Conservation (phyloP, 2,888 invertebrate species). For the Brachypalpus laphriformis region DNA sequence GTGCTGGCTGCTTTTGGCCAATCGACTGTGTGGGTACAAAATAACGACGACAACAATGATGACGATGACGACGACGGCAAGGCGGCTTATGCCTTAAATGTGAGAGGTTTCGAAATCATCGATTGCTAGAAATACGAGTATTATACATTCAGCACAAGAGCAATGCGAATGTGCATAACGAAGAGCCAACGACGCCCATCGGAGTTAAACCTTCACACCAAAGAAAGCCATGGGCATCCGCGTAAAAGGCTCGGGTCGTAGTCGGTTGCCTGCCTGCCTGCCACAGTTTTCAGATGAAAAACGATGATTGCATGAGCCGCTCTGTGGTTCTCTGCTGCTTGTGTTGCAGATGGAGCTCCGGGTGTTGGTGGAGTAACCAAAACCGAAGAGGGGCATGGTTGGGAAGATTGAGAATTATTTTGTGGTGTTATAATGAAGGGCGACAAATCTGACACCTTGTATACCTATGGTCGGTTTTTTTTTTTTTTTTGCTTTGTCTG, state of each 20-base stretch:
- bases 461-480: conserved; percentile 76
- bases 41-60: background rate
- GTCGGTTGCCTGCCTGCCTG: conserved; percentile 47
- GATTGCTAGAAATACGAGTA: conserved; percentile 74
- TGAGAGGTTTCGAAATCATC: conserved; percentile 70
- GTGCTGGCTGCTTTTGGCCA: conserved; percentile 45
- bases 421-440: conserved; percentile 80
- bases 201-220: conserved; percentile 69
- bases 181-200: conserved; percentile 71
- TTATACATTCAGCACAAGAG: conserved; percentile 67
- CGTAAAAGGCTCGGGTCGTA: conserved; percentile 48
- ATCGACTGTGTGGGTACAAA: conserved; percentile 46
- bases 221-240: conserved; percentile 70
- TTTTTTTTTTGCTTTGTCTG: conserved; percentile 23
- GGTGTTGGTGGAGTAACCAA: conserved; percentile 9
- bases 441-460: conserved; percentile 83
- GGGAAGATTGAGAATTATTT: conserved; percentile 72
- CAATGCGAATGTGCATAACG: conserved; percentile 71
- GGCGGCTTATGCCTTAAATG: conserved; percentile 56
- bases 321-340: conserved; percentile 24
- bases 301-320: conserved; percentile 74
- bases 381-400: conserved; percentile 26
- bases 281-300: conserved; percentile 73
- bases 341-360: conserved; percentile 30
- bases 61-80: background rate